phyloP scores from a whole-genome alignment of 2,888 invertebrate genomes.

The Ichneumon xanthorius region DNA sequence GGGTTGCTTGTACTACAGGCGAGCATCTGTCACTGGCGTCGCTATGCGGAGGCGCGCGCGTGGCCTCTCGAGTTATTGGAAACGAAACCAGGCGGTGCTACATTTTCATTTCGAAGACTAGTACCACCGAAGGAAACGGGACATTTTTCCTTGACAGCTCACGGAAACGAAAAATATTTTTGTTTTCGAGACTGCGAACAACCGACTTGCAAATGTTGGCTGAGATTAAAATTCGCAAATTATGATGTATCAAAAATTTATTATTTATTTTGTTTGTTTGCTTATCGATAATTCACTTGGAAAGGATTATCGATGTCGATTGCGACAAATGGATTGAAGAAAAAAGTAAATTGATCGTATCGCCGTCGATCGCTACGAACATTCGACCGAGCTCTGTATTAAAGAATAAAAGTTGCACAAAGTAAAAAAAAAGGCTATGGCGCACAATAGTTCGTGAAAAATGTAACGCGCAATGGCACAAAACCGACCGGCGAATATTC shows the following conservation, averaged over 20 bases:
- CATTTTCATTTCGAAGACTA: conserved; percentile 70
- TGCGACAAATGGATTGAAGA: background rate
- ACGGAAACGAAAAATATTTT: conserved; percentile 40
- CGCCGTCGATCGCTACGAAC: background rate
- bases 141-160: conserved; percentile 49
- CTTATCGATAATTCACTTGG: background rate
- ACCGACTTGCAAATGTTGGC: background rate
- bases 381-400: background rate
- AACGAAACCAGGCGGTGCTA: conserved; percentile 64
- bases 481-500: conserved; percentile 60
- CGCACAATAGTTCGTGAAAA: conserved; percentile 13
- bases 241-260: background rate
- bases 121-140: conserved; percentile 16
- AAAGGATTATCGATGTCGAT: background rate
- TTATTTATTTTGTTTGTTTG: too few relatives aligned
- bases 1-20: conserved; percentile 69
- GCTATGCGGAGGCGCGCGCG: conserved; percentile 36
- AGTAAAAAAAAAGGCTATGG: background rate
- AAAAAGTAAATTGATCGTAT: background rate
- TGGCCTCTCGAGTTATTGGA: conserved; percentile 68
- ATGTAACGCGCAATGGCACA: conserved; percentile 20
- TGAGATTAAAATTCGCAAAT: background rate
- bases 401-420: background rate
- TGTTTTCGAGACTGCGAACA: background rate
- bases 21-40: conserved; percentile 71